These are phyloP conservation scores for Seriola dumerili DNA, from an alignment of 2,113 vertebrate species.

Conservation along the genomic window DNA sequence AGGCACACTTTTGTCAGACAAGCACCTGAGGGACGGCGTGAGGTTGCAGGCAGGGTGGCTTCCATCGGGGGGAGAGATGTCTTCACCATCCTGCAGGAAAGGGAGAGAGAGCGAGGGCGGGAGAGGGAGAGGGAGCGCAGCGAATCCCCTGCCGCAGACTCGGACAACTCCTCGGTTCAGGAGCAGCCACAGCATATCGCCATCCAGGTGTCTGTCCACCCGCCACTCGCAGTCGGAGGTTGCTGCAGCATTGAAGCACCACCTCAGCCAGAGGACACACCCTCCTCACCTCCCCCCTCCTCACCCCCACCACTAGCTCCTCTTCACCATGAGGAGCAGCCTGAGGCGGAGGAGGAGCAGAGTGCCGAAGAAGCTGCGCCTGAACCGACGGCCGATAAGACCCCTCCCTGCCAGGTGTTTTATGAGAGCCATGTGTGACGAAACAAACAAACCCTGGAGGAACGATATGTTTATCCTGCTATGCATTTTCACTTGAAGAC, in stretches of 20 bases:
- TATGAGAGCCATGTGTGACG: slow-evolving; percentile 98
- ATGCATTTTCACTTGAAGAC: slow-evolving; percentile 73
- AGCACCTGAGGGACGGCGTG: slow-evolving; percentile 86
- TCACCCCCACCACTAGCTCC: slow-evolving; percentile 17
- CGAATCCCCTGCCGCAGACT: slow-evolving; percentile 91
- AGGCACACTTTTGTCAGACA: slow-evolving; percentile 93
- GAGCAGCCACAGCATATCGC: slow-evolving; percentile 96
- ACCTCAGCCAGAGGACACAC: slow-evolving; percentile 71
- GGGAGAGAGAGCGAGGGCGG: slow-evolving; percentile 83
- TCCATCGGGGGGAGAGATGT: slow-evolving; percentile 82
- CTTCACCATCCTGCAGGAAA: slow-evolving; percentile 89
- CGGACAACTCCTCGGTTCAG: slow-evolving; percentile 91
- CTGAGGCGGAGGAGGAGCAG: background rate
- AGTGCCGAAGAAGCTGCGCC: background rate
- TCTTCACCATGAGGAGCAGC: slow-evolving; percentile 39
- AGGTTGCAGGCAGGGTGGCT: slow-evolving; percentile 54
- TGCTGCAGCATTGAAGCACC: slow-evolving; percentile 83
- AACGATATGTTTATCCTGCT: slow-evolving; percentile 50
- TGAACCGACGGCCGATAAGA: slow-evolving; percentile 13
- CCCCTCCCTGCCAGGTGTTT: slow-evolving; percentile 85
- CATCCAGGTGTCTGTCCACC: slow-evolving; percentile 97
- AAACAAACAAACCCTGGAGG: background rate
- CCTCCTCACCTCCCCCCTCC: slow-evolving; percentile 37
- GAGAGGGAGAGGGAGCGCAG: slow-evolving; percentile 85
- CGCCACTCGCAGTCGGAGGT: slow-evolving; percentile 80